Base-by-base conservation (phyloP, 2,888 invertebrate genomes). In the Coelopa pilipes region DNA sequence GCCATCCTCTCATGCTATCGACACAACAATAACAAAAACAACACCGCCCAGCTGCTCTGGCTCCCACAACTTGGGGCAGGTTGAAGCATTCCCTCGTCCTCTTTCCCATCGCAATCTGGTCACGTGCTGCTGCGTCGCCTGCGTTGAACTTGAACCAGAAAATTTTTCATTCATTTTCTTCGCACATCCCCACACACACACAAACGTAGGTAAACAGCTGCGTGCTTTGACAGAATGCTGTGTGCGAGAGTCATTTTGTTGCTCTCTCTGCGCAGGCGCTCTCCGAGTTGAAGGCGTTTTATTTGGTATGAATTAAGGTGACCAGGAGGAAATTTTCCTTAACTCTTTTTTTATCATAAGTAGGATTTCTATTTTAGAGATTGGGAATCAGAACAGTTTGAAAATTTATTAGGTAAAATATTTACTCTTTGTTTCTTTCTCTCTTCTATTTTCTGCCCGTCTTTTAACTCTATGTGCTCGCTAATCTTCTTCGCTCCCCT, bases 141-240 rank as follows among this genome's bases (percentile, higher is more conserved):
- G n/a, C 59, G 67, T 67, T 72, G 72, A 72, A 72, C 72, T 72
- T 72, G 72, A 72, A 72, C 72, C 67, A 67, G 72, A 72, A 60
- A 71, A 72, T 19, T 17, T 67, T 66, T 53, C 72, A 67, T 72
- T 72, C 72, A 67, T 45, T 60, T 65, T 71, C 53, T 71, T 71
- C 65, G 65, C 63, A 55, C 46, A 65, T 19, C 1, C 11, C 9
- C 50, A 21, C 70, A 17, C 24, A 53, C 53, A 63, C 46, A 63
- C 53, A 65, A n/a, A 69, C 47, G 46, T 19, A 19, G 10, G n/a
- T 59, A 15, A 34, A 34, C 34, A 34, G 7, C 34, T 34, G 34
- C 7, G 34, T 34, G 7, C 2, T 34, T 34, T 34, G 34, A 4
- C 34, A 34, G n/a, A n/a, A n/a, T n/a, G n/a, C 17, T 60, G 21